These are phyloP conservation scores for Urosaurus nigricauda DNA, from an alignment of 2,797 vertebrate species.

Conservation along the genomic window DNA sequence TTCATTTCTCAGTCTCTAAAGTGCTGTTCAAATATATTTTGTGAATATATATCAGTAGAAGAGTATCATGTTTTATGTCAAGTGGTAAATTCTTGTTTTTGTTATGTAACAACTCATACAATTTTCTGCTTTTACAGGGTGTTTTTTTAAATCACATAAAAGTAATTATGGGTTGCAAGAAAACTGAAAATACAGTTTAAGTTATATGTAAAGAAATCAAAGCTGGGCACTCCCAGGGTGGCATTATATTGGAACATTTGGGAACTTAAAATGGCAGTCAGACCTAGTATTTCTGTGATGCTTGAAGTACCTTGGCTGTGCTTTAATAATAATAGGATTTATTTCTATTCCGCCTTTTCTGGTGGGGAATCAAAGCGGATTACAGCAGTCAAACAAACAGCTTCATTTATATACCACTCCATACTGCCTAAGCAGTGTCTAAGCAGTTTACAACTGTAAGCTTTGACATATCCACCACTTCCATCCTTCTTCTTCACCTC, in stretches of 20 bases:
- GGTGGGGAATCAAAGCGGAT: no score
- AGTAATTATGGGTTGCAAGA: constrained; percentile 30
- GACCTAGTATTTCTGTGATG: background rate
- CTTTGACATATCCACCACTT: background rate
- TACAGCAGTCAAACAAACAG: no score
- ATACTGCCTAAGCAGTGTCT: no score
- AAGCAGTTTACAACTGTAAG: no score
- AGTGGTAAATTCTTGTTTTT: constrained; percentile 41
- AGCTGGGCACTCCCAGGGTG: background rate
- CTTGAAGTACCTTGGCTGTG: background rate
- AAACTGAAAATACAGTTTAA: background rate
- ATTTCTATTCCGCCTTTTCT: no score
- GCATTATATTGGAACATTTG: background rate
- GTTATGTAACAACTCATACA: constrained; percentile 44
- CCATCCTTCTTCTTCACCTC: background rate
- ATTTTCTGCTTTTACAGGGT: constrained; percentile 38
- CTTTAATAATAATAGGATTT: no score
- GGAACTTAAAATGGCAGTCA: background rate
- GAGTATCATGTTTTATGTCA: background rate
- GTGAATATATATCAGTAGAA: constrained; percentile 50
- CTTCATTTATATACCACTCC: no score
- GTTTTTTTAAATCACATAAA: constrained; percentile 41
- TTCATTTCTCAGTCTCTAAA: constrained; percentile 38
- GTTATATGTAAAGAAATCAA: background rate
- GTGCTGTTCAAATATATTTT: constrained; percentile 39